Percentiles rank a stretch among this genome's conserved stretches.
Evolutionary conservation across 2,888 invertebrate genomes (phyloP).

Genomic region (Brenthis hecate): DNA sequence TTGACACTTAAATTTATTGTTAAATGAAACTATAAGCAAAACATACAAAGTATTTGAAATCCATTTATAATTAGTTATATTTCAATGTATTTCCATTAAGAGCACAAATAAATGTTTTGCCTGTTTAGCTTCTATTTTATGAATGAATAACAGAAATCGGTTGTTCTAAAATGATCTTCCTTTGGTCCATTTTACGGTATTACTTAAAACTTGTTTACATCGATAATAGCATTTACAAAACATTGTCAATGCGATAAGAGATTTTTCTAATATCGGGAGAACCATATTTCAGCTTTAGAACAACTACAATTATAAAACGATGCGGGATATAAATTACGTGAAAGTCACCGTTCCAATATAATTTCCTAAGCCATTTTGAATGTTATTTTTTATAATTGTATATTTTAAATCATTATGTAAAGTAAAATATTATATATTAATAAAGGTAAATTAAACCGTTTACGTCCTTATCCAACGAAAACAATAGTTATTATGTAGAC

Average conservation of each 20-base stretch:
- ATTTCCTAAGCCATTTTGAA: no score
- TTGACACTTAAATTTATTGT: not conserved
- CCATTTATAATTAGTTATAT: slow-evolving; percentile 50
- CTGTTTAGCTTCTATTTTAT: slow-evolving; percentile 59
- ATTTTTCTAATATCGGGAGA: slow-evolving; percentile 42
- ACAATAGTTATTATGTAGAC: no score
- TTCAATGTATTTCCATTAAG: slow-evolving; percentile 46
- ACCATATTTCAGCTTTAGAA: slow-evolving; percentile 11
- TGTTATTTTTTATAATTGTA: no score
- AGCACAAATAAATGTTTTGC: slow-evolving; percentile 57
- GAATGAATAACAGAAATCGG: slow-evolving; percentile 57
- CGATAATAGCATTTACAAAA: slow-evolving; percentile 70
- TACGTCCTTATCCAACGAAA: no score
- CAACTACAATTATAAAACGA: not conserved
- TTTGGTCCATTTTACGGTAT: slow-evolving; percentile 69
- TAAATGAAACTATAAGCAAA: slow-evolving; percentile 27
- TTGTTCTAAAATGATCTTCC: slow-evolving; percentile 62
- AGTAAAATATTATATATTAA: no score
- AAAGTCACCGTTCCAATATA: not conserved
- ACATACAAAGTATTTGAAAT: slow-evolving; percentile 61
- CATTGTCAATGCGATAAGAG: slow-evolving; percentile 63
- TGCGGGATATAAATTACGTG: not conserved
- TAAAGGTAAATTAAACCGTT: no score
- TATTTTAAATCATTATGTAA: no score
- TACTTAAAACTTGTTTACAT: slow-evolving; percentile 71